Evolutionary conservation across 2,113 vertebrate species (phyloP), one percentile per base, ranked within the genome.

Genomic region (Zosterops lateralis): DNA sequence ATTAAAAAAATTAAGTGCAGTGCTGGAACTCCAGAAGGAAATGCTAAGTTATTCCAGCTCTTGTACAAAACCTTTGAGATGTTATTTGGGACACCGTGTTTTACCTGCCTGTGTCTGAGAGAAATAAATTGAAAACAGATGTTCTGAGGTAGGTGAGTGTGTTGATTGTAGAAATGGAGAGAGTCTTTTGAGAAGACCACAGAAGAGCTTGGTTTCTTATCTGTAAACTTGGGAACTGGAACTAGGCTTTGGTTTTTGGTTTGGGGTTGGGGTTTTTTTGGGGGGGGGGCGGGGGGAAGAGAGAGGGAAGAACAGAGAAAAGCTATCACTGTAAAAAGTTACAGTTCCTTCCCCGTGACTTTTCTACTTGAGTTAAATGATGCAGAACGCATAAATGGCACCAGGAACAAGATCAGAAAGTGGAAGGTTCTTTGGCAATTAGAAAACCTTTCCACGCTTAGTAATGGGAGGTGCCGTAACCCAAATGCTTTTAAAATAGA

Each of bases 231-330:
- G 58, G 44, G 44, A 89, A 58, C 31, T 72, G 57, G 66, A 72
- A 31, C 32, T n/a, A 42, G 50, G 11, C 17, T 87, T 80, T 56
- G 15, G 14, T 10, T 1, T 70, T 77, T 36, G 42, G 29, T 56
- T 76, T 89, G 26, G 16, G 7, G n/a, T 56, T 38, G 38, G 20
- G 10, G 8, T 6, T 53, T 40, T 75, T 42, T 32, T 38, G 38
- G 38, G 4, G 4, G 15, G 12, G 6, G 21, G 7, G 2, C 1
- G 1, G 6, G 9, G 13, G 4, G 13, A 21, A 38, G 38, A 38
- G 12, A 12, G 38, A 11, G 38, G 7, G 10, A 29, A 32, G 77
- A 32, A 47, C 8, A 45, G 25, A 65, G 36, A 32, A 82, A 56
- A 93, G 10, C 31, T 86, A 26, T 12, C 15, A 34, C 12, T 64